Conservation (phyloP, 30 jellyfish, hydroid and myxozoan genomes). For the Chrysaora quinquecirrha region DNA sequence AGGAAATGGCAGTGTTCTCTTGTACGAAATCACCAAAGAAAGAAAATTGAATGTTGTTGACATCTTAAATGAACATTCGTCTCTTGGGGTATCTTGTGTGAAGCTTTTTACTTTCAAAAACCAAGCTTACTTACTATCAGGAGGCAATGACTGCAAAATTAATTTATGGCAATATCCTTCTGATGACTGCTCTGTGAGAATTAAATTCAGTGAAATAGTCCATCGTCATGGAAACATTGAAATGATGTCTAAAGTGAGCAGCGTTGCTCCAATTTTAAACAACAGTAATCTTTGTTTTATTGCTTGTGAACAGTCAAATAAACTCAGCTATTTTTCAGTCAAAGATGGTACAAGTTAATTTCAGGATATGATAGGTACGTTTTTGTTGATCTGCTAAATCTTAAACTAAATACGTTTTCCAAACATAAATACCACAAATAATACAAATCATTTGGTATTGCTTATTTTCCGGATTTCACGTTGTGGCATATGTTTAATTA, state of each 20-base stretch:
- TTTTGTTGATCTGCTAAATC: no score
- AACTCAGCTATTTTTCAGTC: slow-evolving; percentile 7
- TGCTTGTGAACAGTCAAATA: slow-evolving; percentile 60
- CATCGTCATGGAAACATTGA: not conserved
- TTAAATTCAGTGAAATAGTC: not conserved
- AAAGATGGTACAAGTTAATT: slow-evolving; percentile 11
- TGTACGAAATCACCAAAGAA: slow-evolving; percentile 55
- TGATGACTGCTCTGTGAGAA: not conserved
- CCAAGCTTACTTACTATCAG: slow-evolving; percentile 44
- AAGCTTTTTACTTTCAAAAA: slow-evolving; percentile 9
- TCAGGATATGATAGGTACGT: no score
- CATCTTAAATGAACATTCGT: slow-evolving; percentile 65
- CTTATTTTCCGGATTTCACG: no score
- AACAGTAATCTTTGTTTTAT: slow-evolving; percentile 12
- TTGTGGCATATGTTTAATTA: no score
- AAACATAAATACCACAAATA: no score
- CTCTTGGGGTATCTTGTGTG: slow-evolving; percentile 77
- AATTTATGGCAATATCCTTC: slow-evolving; percentile 44
- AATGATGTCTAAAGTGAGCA: slow-evolving; percentile 39
- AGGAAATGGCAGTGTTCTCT: slow-evolving; percentile 85
- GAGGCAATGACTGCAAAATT: slow-evolving; percentile 87
- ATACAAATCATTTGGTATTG: no score
- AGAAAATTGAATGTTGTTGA: slow-evolving; percentile 42
- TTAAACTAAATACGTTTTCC: no score
- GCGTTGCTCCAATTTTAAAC: slow-evolving; percentile 20